Evolutionary conservation across 1,140 invertebrate species (phyloP).

Genomic region (silkworm (Bombyx mori)): DNA sequence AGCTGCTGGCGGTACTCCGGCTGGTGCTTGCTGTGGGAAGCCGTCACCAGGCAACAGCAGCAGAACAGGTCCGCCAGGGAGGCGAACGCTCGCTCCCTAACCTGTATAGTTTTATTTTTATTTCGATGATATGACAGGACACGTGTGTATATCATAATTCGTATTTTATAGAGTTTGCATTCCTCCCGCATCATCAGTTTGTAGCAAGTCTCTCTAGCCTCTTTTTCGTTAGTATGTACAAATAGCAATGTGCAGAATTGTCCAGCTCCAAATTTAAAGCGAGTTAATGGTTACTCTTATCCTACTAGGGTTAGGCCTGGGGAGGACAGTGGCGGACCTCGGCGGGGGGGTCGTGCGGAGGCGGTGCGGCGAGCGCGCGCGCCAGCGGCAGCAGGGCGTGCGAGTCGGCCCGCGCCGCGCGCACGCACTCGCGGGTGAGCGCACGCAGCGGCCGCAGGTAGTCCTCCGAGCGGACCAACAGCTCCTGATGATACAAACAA

Average conservation of each 20-base stretch:
- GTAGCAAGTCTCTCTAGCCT: too few species aligned
- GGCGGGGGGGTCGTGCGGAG: conserved; percentile 43
- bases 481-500: conserved; percentile 73
- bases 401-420: conserved; percentile 71
- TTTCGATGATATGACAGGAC: too few species aligned
- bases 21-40: conserved; percentile 74
- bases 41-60: conserved; percentile 86
- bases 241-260: too few species aligned
- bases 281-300: not conserved
- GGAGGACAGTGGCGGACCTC: conserved; percentile 21
- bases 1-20: conserved; percentile 82
- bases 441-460: conserved; percentile 88
- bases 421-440: conserved; percentile 88
- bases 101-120: too few species aligned
- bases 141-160: too few species aligned
- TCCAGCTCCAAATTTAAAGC: not conserved
- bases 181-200: too few species aligned
- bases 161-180: too few species aligned
- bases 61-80: conserved; percentile 89
- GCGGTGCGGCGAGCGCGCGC: conserved; percentile 41
- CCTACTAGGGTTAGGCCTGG: not conserved
- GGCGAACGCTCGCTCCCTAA: conserved; percentile 82
- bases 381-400: conserved; percentile 48
- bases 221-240: too few species aligned
- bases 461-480: conserved; percentile 91